Percentiles rank a stretch among this genome's conserved stretches.
Conservation (phyloP, 2,797 vertebrate species). For the Alexandromys oeconomus region DNA sequence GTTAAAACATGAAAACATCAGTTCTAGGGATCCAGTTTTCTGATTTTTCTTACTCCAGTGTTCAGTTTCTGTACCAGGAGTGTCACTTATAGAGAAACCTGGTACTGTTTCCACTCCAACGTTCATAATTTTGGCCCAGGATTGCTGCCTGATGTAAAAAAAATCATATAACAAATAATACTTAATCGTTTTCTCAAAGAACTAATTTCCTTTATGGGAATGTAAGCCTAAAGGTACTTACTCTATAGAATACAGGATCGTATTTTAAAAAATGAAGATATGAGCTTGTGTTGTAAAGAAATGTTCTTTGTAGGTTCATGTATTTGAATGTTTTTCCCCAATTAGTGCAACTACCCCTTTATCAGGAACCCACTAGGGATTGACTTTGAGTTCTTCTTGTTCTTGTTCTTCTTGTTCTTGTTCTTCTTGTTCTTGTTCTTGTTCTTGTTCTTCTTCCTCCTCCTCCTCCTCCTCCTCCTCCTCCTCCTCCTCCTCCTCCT, state of each 20-base stretch:
- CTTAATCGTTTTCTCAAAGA: not conserved
- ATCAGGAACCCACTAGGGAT: fast-evolving
- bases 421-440: no score
- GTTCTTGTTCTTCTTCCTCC: no score
- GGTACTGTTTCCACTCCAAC: not conserved
- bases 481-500: no score
- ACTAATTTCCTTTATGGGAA: not conserved
- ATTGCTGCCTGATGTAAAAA: not conserved
- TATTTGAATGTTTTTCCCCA: no score
- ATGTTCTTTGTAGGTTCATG: no score
- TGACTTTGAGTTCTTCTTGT: no score
- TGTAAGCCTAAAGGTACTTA: not conserved
- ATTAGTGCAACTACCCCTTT: not conserved
- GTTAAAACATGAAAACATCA: not conserved
- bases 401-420: no score
- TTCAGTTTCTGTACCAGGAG: not conserved
- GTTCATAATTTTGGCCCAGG: not conserved
- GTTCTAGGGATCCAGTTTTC: not conserved
- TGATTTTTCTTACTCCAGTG: not conserved
- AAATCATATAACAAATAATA: not conserved
- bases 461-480: no score
- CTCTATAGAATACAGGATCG: not conserved
- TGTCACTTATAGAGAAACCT: not conserved
- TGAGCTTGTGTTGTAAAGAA: not conserved
- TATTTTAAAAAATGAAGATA: not conserved